Conservation (phyloP, 2,888 invertebrate species). For the Ormyrus rosae region DNA sequence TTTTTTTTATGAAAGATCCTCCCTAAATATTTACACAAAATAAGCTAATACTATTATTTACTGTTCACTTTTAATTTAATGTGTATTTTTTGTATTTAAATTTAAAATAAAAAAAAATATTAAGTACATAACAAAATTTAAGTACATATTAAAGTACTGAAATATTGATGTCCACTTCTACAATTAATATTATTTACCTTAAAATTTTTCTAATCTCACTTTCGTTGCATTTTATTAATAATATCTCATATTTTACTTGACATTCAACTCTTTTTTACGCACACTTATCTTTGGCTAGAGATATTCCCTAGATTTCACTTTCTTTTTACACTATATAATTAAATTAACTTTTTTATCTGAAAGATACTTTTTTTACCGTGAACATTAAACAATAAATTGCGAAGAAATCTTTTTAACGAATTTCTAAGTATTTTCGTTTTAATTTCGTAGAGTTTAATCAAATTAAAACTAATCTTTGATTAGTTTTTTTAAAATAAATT, state of each 20-base stretch:
- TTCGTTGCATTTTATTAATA: constrained; percentile 61
- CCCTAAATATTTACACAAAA: no score
- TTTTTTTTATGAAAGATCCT: no score
- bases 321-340: constrained; percentile 5
- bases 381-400: neutral
- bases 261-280: neutral
- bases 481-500: neutral
- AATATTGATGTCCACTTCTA: constrained; percentile 15
- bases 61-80: neutral
- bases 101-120: constrained; percentile 1
- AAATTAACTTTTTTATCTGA: neutral
- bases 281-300: constrained; percentile 35
- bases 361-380: constrained; percentile 8
- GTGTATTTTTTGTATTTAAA: no score
- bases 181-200: constrained; percentile 7
- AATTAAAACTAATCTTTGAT: neutral
- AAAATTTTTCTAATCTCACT: constrained; percentile 56
- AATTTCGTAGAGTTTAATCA: neutral
- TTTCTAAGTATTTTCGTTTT: neutral
- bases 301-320: constrained; percentile 25
- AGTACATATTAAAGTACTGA: neutral
- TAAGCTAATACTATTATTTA: neutral
- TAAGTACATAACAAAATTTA: neutral
- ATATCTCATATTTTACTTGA: constrained; percentile 5
- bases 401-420: neutral